Base-by-base conservation (phyloP, 2,113 vertebrate genomes). In the Acanthochromis polyacanthus region DNA sequence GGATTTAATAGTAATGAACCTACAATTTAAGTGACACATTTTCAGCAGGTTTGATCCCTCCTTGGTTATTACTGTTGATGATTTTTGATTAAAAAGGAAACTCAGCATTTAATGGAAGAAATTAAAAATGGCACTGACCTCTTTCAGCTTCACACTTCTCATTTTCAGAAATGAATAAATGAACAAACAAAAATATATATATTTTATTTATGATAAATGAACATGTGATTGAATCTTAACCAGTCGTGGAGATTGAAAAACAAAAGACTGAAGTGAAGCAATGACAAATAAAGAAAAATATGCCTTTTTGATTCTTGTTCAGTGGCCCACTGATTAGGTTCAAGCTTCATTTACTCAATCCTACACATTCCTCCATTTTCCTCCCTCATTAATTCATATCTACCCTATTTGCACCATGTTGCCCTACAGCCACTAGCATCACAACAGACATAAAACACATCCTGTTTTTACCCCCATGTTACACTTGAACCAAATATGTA, bases 41-140 rank as follows among this genome's bases (percentile, higher is more conserved):
- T 43, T 50, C 28, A 40, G 32, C 30, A 20, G 30, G 17, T 61
- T 36, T 4, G 10, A 74, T 22, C 4, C 3, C 5, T 32, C 4
- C 3, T 50, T 66, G 20, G 9, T 25, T 12, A 20, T 55, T 28
- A 66, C 3, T 3, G 30, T 38, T 65, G n/a, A 80, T 52, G 60
- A 50, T 1, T 62, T 59, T 36, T 45, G 15, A 16, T 8, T 65
- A 15, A 46, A 30, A 46, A 62, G 46, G 1, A 46, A 70, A 71
- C 5, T 16, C 46, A 19, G 1, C 10, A 56, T 62, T 83, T 62
- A 58, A 57, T 53, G 45, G 60, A 30, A 72, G 30, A 61, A 66
- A 82, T 51, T 36, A n/a, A 89, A 85, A 78, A 23, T 48, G 43
- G 3, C 77, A 89, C 82, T 63, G 67, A 87, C 82, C 82, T 87